Evolutionary conservation across 1,140 invertebrate genomes (phyloP).

Genomic region (Lasaia peninsularis): DNA sequence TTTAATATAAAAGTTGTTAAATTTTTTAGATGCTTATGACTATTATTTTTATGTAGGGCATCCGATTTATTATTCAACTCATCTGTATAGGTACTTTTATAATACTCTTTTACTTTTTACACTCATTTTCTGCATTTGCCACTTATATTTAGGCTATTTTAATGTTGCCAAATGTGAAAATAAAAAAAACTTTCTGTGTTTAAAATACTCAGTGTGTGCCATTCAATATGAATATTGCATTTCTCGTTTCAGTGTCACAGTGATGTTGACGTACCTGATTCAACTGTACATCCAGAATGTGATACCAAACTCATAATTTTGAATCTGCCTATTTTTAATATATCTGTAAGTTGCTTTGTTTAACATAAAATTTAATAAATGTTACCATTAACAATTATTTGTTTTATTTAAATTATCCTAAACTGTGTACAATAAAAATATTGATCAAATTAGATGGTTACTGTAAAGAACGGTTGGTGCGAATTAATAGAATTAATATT

Average conservation of each 20-base stretch:
- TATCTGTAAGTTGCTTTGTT: slow-evolving; percentile 18
- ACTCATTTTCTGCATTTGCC: neutral
- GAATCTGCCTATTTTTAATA: neutral
- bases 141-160: neutral
- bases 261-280: slow-evolving; percentile 64
- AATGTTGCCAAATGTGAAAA: neutral
- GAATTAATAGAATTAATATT: no score
- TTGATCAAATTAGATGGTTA: no score
- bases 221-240: slow-evolving; percentile 37
- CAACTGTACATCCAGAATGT: slow-evolving; percentile 44
- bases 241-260: slow-evolving; percentile 62
- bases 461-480: no score
- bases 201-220: slow-evolving; percentile 22
- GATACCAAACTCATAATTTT: slow-evolving; percentile 13
- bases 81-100: neutral
- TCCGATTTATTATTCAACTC: neutral
- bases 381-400: slow-evolving; percentile 23
- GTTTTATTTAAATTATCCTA: no score
- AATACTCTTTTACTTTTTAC: neutral
- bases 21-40: no score
- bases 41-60: neutral
- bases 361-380: slow-evolving; percentile 22
- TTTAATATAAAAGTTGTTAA: neutral
- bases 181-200: neutral
- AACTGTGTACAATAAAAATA: no score